Percentiles rank a stretch among this genome's conserved stretches.
Conservation (phyloP, 2,113 vertebrate genomes). For the Manacus vitellinus region DNA sequence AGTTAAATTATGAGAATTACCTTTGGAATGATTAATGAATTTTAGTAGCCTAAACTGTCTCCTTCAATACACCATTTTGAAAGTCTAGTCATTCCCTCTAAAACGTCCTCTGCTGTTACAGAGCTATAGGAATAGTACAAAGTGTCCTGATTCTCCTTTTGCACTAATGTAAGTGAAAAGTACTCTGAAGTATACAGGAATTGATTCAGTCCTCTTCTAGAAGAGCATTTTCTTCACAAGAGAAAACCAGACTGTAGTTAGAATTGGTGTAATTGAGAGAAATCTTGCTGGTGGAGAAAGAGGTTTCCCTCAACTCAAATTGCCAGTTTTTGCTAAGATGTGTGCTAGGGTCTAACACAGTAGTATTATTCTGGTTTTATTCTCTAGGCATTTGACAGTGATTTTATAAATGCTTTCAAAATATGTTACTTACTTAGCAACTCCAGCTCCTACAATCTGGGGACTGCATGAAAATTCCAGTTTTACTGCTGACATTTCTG, state of each 20-base stretch:
- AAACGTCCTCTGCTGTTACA: neutral
- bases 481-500: neutral
- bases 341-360: neutral
- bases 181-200: neutral
- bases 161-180: neutral
- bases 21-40: constrained; percentile 20
- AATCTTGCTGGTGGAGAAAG: neutral
- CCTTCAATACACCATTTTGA: neutral
- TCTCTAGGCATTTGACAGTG: neutral
- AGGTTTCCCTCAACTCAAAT: neutral
- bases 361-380: neutral
- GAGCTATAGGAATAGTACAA: neutral
- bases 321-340: neutral
- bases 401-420: neutral
- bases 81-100: neutral
- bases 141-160: constrained; percentile 24
- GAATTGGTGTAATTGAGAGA: neutral
- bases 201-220: neutral
- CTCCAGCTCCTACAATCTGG: neutral
- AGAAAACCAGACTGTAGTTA: neutral
- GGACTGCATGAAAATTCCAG: neutral
- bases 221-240: neutral
- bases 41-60: neutral
- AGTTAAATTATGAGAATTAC: neutral
- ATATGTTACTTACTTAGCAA: neutral